These are phyloP conservation scores for Oryzias woworae DNA, from an alignment of 2,113 vertebrate species.

Conservation along the genomic window DNA sequence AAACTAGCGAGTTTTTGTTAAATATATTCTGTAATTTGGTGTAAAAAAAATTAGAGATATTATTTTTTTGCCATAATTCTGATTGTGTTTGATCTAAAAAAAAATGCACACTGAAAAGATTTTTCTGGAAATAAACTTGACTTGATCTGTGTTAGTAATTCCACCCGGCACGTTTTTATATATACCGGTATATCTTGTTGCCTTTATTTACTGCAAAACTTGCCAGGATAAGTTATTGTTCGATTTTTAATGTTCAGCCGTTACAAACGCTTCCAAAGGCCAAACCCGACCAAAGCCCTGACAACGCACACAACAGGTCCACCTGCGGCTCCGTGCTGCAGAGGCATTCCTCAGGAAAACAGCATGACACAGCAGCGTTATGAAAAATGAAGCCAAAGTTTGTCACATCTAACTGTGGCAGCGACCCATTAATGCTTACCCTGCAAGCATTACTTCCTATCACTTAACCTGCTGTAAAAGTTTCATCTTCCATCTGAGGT, in stretches of 20 bases:
- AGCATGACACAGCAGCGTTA: slow-evolving; percentile 62
- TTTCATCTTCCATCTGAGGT: slow-evolving; percentile 14
- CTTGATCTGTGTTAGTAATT: background rate
- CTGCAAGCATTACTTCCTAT: slow-evolving; percentile 29
- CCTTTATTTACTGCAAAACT: background rate
- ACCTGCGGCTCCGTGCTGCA: slow-evolving; percentile 53
- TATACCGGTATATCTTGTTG: background rate
- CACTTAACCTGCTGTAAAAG: slow-evolving; percentile 18
- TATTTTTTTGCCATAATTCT: too few species aligned
- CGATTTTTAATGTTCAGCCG: slow-evolving; percentile 1
- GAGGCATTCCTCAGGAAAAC: slow-evolving; percentile 40
- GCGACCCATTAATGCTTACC: slow-evolving; percentile 46
- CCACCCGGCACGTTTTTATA: slow-evolving; percentile 3
- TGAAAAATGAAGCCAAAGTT: slow-evolving; percentile 47
- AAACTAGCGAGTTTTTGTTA: too few species aligned
- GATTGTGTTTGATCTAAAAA: too few species aligned
- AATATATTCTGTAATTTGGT: too few species aligned
- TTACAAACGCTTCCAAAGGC: slow-evolving; percentile 23
- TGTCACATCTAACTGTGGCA: slow-evolving; percentile 51
- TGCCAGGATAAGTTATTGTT: background rate
- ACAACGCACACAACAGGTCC: slow-evolving; percentile 19
- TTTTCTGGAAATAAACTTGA: too few species aligned
- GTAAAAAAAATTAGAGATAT: too few species aligned
- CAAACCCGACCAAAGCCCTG: slow-evolving; percentile 14
- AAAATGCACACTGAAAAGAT: too few species aligned